Evolutionary conservation across 2,113 vertebrate species (phyloP), one percentile per base, ranked within the genome.

Genomic region (Phylloscopus trochilus): DNA sequence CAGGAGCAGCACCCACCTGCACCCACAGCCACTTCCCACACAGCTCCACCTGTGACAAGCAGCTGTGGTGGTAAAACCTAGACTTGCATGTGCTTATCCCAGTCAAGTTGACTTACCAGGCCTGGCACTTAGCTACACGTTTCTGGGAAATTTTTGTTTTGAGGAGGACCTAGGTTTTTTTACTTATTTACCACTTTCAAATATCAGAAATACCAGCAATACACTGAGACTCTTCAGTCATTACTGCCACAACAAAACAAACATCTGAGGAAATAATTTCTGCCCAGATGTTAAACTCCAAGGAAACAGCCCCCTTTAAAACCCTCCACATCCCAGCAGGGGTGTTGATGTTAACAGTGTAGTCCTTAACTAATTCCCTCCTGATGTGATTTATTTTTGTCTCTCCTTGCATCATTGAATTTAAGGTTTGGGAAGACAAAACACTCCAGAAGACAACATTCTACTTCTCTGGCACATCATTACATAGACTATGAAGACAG

Each of bases 91-190:
- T 47, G 9, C 43, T 46, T 73, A 55, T 28, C 26, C 52, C 55
- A 68, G 8, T 5, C 67, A 69, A 60, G 63, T 0, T 35, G 6
- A 46, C 15, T 64, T 80, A 12, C 14, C 11, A 80, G 55, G 39
- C 26, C 52, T 10, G 12, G 58, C 23, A 17, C 35, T 56, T 49
- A 78, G 11, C 58, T 35, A 82, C 0, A 1, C 1, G 0, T 33
- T 78, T 66, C 74, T 70, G 33, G 5, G 20, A 52, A 67, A 43
- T 41, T 67, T 67, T 64, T 90, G 22, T 69, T 83, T 74, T 59
- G 49, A 74, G 21, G 11, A 92, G 0, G 13, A 76, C 10, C 43
- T 46, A 37, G 0, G 3, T 5, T 58, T 74, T 84, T 70, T 89
- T 9, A 66, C 53, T 81, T 56, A 60, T 16, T 37, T 52, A 55